Conservation (phyloP, 2,797 vertebrate species). For the Merluccius polli region DNA sequence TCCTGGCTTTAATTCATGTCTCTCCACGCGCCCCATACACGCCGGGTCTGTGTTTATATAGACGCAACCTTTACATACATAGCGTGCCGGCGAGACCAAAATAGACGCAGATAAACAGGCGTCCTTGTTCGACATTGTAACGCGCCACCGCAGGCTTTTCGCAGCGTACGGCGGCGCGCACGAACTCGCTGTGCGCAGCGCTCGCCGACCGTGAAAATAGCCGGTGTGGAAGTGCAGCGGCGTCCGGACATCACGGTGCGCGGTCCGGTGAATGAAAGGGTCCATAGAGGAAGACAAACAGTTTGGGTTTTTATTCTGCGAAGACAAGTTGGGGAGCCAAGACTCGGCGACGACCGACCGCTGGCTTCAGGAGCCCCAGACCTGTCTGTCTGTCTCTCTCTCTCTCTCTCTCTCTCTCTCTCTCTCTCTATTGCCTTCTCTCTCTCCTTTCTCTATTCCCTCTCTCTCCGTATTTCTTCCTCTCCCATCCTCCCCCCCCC, state of each 20-base stretch:
- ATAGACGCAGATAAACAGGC: neutral
- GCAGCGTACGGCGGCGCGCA: neutral
- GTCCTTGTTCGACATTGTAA: neutral
- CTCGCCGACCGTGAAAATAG: conserved; percentile 2
- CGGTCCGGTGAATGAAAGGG: conserved; percentile 26
- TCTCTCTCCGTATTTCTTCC: neutral
- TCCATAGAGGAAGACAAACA: conserved; percentile 33
- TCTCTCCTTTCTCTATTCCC: neutral
- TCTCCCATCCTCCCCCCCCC: neutral
- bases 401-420: neutral
- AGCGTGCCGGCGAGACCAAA: neutral
- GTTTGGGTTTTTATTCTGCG: conserved; percentile 3
- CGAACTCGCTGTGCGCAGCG: neutral
- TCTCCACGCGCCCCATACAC: neutral
- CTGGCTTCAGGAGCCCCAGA: conserved; percentile 14
- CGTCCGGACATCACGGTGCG: conserved; percentile 12
- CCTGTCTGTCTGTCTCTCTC: conserved; percentile 24
- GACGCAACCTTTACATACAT: neutral
- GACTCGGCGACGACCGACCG: conserved; percentile 20
- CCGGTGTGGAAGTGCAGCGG: neutral
- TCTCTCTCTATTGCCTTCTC: neutral
- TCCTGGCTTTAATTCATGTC: neutral
- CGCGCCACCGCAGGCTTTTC: neutral
- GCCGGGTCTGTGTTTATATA: neutral
- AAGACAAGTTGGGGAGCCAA: neutral